phyloP scores from a whole-genome alignment of 2,797 vertebrate genomes.

The Cynodonichthys magdalenae region DNA sequence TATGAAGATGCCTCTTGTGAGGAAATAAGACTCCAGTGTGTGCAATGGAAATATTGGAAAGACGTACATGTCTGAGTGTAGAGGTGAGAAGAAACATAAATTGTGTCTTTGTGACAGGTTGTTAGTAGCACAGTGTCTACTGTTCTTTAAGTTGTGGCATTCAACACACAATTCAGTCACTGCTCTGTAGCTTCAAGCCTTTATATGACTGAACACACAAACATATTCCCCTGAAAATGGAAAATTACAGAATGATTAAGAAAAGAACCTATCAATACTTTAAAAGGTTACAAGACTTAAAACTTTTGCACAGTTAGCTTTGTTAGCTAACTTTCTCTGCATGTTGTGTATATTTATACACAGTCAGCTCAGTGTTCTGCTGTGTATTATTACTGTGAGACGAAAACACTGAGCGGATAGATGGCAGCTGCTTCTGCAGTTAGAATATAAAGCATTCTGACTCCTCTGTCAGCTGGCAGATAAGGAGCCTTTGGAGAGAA shows the following conservation, averaged over 20 bases:
- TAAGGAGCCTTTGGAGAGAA: conserved; percentile 39
- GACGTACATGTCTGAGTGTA: conserved; percentile 46
- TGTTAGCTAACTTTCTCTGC: too few relatives aligned
- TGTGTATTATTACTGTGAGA: conserved; percentile 13
- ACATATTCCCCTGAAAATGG: too few relatives aligned
- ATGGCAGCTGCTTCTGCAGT: conserved; percentile 35
- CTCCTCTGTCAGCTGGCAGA: conserved; percentile 39
- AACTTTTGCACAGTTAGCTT: too few relatives aligned
- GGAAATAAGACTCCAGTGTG: conserved; percentile 75
- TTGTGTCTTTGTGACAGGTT: neutral
- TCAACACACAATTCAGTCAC: too few relatives aligned
- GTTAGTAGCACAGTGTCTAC: neutral
- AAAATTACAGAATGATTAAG: too few relatives aligned
- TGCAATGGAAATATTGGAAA: conserved; percentile 58
- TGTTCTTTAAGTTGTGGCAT: neutral
- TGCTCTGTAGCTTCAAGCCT: too few relatives aligned
- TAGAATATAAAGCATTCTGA: conserved; percentile 32
- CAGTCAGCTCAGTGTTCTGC: neutral
- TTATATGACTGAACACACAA: too few relatives aligned
- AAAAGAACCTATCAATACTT: too few relatives aligned
- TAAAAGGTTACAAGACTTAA: too few relatives aligned
- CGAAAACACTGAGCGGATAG: conserved; percentile 13
- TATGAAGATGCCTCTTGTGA: conserved; percentile 74
- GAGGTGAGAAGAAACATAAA: conserved; percentile 39
- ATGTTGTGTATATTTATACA: conserved; percentile 21